Evolutionary conservation across 2,888 invertebrate species (phyloP).

Genomic region (Nineta flava): DNA sequence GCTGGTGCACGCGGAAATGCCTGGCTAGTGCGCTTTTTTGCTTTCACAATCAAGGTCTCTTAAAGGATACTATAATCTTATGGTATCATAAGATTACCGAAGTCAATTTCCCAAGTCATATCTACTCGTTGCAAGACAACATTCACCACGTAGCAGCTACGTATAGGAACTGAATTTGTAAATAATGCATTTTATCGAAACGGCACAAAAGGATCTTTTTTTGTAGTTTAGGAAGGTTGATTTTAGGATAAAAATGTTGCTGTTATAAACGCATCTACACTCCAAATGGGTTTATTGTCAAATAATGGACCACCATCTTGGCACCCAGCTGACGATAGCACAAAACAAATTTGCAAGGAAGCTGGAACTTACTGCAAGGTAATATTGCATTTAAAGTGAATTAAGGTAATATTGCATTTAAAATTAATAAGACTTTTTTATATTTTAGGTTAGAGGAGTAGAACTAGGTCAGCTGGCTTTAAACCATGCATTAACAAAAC

Average conservation of each 20-base stretch:
- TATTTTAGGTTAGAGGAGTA: conserved; percentile 34
- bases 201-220: no score
- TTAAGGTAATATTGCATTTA: background rate
- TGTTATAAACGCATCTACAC: conserved; percentile 68
- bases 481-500: conserved; percentile 41
- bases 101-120: no score
- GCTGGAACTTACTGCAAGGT: conserved; percentile 55
- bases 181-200: no score
- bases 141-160: no score
- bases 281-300: conserved; percentile 69
- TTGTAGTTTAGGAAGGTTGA: no score
- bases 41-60: no score
- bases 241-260: conserved; percentile 51
- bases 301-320: conserved; percentile 57
- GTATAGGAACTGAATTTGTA: no score
- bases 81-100: no score
- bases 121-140: no score
- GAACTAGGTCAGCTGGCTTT: conserved; percentile 59
- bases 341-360: conserved; percentile 40
- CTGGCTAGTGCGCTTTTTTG: no score
- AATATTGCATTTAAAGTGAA: conserved; percentile 13
- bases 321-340: conserved; percentile 59
- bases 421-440: background rate
- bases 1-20: no score
- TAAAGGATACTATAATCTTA: no score